Evolutionary conservation across 2,113 vertebrate species (phyloP).

Genomic region (Ovibos moschatus): DNA sequence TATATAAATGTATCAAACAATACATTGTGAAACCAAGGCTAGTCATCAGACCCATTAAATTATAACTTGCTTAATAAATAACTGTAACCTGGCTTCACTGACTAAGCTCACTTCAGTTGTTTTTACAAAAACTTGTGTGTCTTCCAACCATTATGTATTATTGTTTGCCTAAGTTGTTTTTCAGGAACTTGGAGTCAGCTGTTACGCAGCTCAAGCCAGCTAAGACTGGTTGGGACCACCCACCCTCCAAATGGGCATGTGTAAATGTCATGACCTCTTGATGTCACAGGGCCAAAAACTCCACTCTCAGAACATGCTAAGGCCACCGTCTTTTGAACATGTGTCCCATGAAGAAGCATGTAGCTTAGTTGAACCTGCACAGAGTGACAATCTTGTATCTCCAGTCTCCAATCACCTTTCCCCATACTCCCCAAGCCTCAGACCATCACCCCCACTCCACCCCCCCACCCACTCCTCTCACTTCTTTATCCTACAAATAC

Average conservation of each 20-base stretch:
- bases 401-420: neutral
- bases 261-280: neutral
- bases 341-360: neutral
- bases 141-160: neutral
- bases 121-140: neutral
- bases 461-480: too few species aligned
- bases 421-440: neutral
- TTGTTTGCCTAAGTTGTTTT: neutral
- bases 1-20: neutral
- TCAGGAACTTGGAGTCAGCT: neutral
- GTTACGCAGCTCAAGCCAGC: neutral
- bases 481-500: neutral
- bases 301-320: neutral
- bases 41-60: neutral
- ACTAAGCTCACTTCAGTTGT: neutral
- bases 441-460: rapidly evolving
- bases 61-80: neutral
- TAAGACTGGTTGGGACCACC: neutral
- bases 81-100: neutral
- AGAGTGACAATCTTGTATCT: neutral
- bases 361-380: neutral
- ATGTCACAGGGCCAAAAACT: neutral
- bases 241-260: neutral
- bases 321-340: neutral
- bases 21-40: neutral